These are phyloP conservation scores for Mythimna impura DNA, from an alignment of 2,888 invertebrate species.

Conservation along the genomic window DNA sequence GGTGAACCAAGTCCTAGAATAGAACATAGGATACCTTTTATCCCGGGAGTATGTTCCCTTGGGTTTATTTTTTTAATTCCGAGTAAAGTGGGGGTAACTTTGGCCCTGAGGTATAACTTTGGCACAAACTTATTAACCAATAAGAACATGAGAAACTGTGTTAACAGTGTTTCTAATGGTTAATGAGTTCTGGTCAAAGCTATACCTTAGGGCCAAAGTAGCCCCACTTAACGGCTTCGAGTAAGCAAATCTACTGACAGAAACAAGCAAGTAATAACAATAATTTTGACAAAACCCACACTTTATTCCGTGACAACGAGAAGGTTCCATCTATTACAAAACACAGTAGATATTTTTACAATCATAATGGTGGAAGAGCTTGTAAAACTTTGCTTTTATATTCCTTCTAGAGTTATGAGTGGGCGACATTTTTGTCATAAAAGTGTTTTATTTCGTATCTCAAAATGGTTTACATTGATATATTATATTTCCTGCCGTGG, in stretches of 20 bases:
- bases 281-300: neutral
- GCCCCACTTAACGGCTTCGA: no score
- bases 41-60: no score
- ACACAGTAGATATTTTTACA: conserved; percentile 35
- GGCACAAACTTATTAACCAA: no score
- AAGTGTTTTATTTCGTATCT: conserved; percentile 57
- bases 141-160: no score
- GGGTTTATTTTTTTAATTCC: no score
- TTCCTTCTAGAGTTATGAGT: conserved; percentile 41
- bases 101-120: no score
- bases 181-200: no score
- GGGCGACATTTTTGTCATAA: conserved; percentile 51
- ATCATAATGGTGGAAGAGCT: conserved; percentile 54
- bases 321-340: conserved; percentile 29
- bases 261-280: neutral
- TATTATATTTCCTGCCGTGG: conserved; percentile 43
- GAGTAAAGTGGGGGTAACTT: no score
- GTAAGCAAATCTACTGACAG: neutral
- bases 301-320: conserved; percentile 14
- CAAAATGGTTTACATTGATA: conserved; percentile 40
- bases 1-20: no score
- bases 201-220: no score
- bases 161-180: no score
- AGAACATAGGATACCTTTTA: no score
- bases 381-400: conserved; percentile 61